A percentile compares a stretch with the other conserved stretches of the same genome.
These are phyloP conservation scores for Drosophila aff. DNA, from an alignment of 1,140 invertebrate genomes.

Conservation along the genomic window DNA sequence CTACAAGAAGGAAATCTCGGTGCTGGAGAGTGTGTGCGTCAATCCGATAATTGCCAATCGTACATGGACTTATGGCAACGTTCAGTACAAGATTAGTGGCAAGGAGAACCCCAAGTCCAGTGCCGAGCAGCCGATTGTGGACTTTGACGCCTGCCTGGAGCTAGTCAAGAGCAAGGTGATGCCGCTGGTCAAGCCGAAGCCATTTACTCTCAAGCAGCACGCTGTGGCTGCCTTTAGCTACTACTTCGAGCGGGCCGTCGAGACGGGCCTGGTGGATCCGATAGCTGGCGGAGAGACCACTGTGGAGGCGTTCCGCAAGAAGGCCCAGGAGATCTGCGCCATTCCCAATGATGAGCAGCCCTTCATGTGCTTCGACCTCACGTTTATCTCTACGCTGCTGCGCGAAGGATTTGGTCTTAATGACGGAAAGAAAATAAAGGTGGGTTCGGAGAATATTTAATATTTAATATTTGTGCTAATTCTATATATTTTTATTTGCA, in stretches of 20 bases:
- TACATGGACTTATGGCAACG: slow-evolving; percentile 88
- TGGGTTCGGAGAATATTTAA: slow-evolving; percentile 84
- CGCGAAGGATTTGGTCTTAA: slow-evolving; percentile 93
- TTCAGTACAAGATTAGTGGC: slow-evolving; percentile 87
- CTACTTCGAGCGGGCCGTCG: slow-evolving; percentile 95
- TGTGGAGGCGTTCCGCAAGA: slow-evolving; percentile 89
- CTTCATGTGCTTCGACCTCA: slow-evolving; percentile 96
- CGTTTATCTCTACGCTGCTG: slow-evolving; percentile 93
- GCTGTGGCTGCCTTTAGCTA: slow-evolving; percentile 95
- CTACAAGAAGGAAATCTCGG: slow-evolving; percentile 84
- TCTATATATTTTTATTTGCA: slow-evolving; percentile 55
- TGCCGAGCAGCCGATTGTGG: slow-evolving; percentile 87
- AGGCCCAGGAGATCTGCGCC: slow-evolving; percentile 87
- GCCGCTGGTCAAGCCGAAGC: slow-evolving; percentile 87
- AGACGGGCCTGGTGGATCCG: slow-evolving; percentile 92
- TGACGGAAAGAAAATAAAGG: slow-evolving; percentile 89
- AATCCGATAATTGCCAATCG: slow-evolving; percentile 91
- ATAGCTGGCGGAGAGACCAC: slow-evolving; percentile 89
- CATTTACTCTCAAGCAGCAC: slow-evolving; percentile 88
- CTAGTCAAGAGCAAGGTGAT: slow-evolving; percentile 88
- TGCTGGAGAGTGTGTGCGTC: slow-evolving; percentile 89
- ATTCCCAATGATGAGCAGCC: slow-evolving; percentile 93
- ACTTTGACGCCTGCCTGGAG: slow-evolving; percentile 88
- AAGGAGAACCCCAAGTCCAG: slow-evolving; percentile 83
- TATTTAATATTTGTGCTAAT: no score